Evolutionary conservation across 2,888 invertebrate genomes (phyloP).

Genomic region (Athetis lepigone): DNA sequence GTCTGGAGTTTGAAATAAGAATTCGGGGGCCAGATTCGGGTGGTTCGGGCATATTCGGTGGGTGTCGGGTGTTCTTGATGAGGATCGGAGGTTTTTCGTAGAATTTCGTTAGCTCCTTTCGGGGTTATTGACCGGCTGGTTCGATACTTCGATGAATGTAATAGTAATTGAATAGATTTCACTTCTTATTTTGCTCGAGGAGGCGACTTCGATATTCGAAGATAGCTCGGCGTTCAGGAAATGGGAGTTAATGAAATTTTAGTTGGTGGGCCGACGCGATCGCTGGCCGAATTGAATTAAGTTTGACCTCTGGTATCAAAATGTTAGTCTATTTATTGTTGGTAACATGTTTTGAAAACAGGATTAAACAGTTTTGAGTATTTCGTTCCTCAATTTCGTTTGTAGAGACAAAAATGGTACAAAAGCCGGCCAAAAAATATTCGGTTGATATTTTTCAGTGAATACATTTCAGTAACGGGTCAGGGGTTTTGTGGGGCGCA

Average conservation of each 20-base stretch:
- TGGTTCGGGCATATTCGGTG: conserved; percentile 85
- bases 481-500: conserved; percentile 33
- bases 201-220: conserved; percentile 49
- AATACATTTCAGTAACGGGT: conserved; percentile 34
- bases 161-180: conserved; percentile 83
- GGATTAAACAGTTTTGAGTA: background rate
- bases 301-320: conserved; percentile 44
- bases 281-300: conserved; percentile 51
- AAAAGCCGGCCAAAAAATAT: conserved; percentile 39
- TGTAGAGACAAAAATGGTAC: background rate
- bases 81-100: conserved; percentile 88
- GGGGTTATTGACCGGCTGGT: conserved; percentile 85
- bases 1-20: conserved; percentile 90
- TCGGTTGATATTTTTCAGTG: conserved; percentile 32
- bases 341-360: conserved; percentile 12
- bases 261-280: conserved; percentile 61
- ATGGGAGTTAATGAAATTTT: conserved; percentile 71
- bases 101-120: conserved; percentile 87
- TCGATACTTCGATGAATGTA: conserved; percentile 86
- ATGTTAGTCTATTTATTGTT: conserved; percentile 17
- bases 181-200: conserved; percentile 64
- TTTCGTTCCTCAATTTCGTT: background rate
- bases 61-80: conserved; percentile 88
- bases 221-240: conserved; percentile 67
- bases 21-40: conserved; percentile 88